Evolutionary conservation across 1,140 invertebrate species (phyloP), one percentile per base, ranked within the genome.

Genomic region (Brachionus rubens): DNA sequence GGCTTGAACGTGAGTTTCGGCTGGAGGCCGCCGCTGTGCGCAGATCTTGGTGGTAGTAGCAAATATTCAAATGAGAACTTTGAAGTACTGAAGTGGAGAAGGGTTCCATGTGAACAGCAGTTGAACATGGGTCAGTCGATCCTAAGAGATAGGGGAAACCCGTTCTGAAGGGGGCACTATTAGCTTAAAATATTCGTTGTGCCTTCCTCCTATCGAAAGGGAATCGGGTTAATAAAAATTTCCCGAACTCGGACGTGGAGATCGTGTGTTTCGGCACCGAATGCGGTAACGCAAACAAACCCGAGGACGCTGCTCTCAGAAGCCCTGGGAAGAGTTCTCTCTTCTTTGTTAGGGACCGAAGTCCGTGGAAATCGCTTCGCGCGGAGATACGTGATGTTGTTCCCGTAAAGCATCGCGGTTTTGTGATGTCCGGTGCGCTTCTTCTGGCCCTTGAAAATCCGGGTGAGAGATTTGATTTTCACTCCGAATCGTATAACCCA

Each of bases 61-160:
- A 91, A 91, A 90, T 91, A 91, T 88, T 91, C 89, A 86, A 90
- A 88, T 86, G 90, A 90, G 89, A 86, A 86, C 89, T 88, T 90
- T 88, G 89, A 90, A 89, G 89, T n/a, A 90, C 90, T 90, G 90
- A 91, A 87, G 90, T 90, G 90, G 90, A 91, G 89, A 91, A 91
- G 83, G 86, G 87, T 88, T 92, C 90, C 90, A 89, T 90, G 90
- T 91, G 88, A 91, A 92, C 91, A 91, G 90, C 89, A 86, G 87
- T 92, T 91, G 91, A 87, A 90, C 89, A 90, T 89, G 90, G 90
- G 90, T 91, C 87, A 91, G 90, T 91, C 90, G 90, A 89, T 90
- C 84, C 86, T 87, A 87, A 88, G 84, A 77, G n/a, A n/a, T n/a
- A n/a, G n/a, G n/a, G n/a, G n/a, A n/a, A n/a, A n/a, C n/a, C n/a